Evolutionary conservation across 1,140 invertebrate genomes (phyloP), one percentile per base, ranked within the genome.

Genomic region (Charaxes varanes): DNA sequence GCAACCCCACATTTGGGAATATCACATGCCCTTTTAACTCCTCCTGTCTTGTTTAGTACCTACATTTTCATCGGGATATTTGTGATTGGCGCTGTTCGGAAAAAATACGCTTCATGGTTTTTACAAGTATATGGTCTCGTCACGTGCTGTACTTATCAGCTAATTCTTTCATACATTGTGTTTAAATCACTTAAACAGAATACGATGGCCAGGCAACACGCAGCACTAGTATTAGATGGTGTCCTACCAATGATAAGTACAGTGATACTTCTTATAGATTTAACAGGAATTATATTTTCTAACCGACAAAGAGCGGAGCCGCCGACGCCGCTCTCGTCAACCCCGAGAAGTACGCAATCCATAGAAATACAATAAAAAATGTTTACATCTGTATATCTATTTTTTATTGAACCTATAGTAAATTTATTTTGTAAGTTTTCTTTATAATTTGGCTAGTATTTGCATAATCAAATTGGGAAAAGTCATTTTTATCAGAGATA

Each of bases 241-340:
- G 40, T 80, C 16, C 41, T 80, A 18, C 76, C 76, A 10, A 56
- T 77, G 50, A 48, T 77, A 13, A 59, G 47, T 54, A 54, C 57
- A 42, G 44, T 68, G 5, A 23, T 68, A 7, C n/a, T 79, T 4
- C 17, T 72, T 8, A 45, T 62, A 10, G 67, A 79, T 38, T 41
- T 79, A 2, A 47, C 59, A 22, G 37, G 62, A 12, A 48, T 62
- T 10, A 42, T 61, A 23, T 64, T 76, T 36, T 49, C 49, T 17
- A 46, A 45, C 13, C 53, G 63, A 31, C 21, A 56, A 23, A 34
- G 41, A 26, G 35, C 43, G 11, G 14, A 28, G 15, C 38, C 41
- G 5, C 33, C 49, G 30, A 19, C 43, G 3, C 11, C 32, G 4
- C 13, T 24, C 10, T 6, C 42, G 6, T 17, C 27, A 15, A 22